Percentiles rank a stretch among this genome's conserved stretches.
phyloP scores from a whole-genome alignment of 1,140 invertebrate species.

The Laupala kohalensis region DNA sequence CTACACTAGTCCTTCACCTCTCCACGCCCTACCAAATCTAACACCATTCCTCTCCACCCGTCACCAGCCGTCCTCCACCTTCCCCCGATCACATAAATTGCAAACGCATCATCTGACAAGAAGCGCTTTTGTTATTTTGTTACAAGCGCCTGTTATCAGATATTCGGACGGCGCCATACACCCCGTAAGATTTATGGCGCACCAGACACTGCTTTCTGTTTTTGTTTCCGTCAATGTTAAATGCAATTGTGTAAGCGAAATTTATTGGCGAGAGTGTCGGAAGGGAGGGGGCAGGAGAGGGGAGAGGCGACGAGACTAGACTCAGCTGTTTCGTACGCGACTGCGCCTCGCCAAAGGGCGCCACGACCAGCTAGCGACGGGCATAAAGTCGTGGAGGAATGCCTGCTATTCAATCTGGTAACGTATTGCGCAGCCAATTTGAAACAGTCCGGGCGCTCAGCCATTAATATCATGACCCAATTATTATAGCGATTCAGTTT shows the following conservation, averaged over 20 bases:
- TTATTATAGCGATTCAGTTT: not conserved
- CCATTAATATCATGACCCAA: not conserved
- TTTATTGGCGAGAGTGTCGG: not conserved
- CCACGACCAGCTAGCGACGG: no score
- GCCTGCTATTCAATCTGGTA: not conserved
- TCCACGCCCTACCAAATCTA: not conserved
- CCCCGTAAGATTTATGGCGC: not conserved
- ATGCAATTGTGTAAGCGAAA: not conserved
- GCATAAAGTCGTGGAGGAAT: not conserved
- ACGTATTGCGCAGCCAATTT: not conserved
- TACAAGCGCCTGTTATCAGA: not conserved
- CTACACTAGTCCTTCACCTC: not conserved
- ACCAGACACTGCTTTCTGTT: not conserved
- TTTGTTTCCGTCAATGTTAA: not conserved
- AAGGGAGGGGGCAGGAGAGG: not conserved
- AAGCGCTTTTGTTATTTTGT: not conserved
- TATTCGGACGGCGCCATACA: not conserved
- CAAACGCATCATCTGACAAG: not conserved
- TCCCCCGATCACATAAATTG: not conserved
- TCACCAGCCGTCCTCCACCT: not conserved
- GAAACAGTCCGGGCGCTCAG: not conserved
- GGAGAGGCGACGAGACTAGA: not conserved
- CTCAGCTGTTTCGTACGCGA: not conserved
- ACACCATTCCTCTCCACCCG: not conserved
- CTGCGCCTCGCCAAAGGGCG: not conserved